Base-by-base conservation (phyloP, 2,888 invertebrate genomes). In the Caenorhabditis macrosperma region DNA sequence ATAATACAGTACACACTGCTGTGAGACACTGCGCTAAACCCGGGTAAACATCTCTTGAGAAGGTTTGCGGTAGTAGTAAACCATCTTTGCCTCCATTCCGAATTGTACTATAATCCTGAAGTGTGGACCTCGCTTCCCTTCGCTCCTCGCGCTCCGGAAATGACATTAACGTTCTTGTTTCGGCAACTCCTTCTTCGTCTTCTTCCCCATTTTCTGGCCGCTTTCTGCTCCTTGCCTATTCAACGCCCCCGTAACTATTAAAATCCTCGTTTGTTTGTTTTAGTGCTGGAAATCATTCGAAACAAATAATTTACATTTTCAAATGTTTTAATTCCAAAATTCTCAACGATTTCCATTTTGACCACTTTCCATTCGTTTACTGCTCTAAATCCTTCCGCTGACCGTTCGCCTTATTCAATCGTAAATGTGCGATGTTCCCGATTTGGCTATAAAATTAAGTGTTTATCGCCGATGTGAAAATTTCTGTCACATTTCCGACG, bases 11-110 rank as follows among this genome's bases (percentile, higher is more conserved):
- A 72, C 72, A 72, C 72, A 71, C 59, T 41, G 41, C n/a, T 38
- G 38, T 46, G 59, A 71, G 46, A 63, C 57, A 35, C 55, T 72
- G 63, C 72, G 72, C 72, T 72, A 72, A 72, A 72, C 72, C 72
- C 72, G n/a, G 64, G 72, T 72, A 72, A 72, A 72, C 72, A 72
- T n/a, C 26, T 24, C 26, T 52, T 26, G 26, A 38, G 59, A 54
- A 44, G 52, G 52, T 69, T 69, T 54, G 71, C 35, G 24, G 71
- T 63, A 68, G 72, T 63, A 64, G 38, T 38, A 64, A 64, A 54
- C 63, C 48, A 55, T 61, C 55, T 55, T 61, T 44, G 30, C 41
- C 48, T 60, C 48, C 30, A 24, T 30, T 20, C 35, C 57, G 26
- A 75, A 60, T 54, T 54, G 52, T 66, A 75, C 60, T 67, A 60